Evolutionary conservation across 2,113 vertebrate genomes (phyloP), one percentile per base, ranked within the genome.

Genomic region (Etheostoma spectabile): DNA sequence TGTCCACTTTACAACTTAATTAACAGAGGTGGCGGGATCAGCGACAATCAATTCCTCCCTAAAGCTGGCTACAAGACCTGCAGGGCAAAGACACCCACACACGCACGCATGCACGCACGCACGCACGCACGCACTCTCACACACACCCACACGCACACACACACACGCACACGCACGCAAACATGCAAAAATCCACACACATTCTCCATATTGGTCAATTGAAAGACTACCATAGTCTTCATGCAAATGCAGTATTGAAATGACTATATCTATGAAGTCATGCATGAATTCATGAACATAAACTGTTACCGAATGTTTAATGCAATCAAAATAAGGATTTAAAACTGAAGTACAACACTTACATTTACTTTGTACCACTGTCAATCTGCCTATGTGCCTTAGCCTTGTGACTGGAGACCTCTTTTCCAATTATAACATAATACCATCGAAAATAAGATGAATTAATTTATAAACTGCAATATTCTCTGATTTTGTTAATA

Each of bases 1-100:
- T 85, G 88, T 91, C 86, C 86, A 85, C 87, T 90, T 90, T 83
- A 89, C 80, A 85, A 70, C 57, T 91, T 91, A 91, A 93, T 94
- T 93, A 94, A 86, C 83, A 35, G 80, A 86, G 69, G 89, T 85
- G 89, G 77, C n/a, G 60, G 71, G 86, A 91, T 91, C 90, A 91
- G 70, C 56, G 3, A 24, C 74, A 81, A 94, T 94, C 92, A 86
- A 92, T 92, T 83, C 56, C 63, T 85, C n/a, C 51, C 70, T 76
- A 49, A 86, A 72, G 79, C 49, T 35, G 48, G 22, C 48, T 48
- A 52, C 46, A 60, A 21, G 53, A 72, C 77, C 64, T 65, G 38
- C 33, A 71, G 42, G 53, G 49, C 73, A 57, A 59, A 80, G 15
- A 60, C n/a, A 24, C 10, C 8, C 56, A 13, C 24, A 8, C 22